Conservation (phyloP, 2,113 vertebrate genomes). For the Alosa alosa region DNA sequence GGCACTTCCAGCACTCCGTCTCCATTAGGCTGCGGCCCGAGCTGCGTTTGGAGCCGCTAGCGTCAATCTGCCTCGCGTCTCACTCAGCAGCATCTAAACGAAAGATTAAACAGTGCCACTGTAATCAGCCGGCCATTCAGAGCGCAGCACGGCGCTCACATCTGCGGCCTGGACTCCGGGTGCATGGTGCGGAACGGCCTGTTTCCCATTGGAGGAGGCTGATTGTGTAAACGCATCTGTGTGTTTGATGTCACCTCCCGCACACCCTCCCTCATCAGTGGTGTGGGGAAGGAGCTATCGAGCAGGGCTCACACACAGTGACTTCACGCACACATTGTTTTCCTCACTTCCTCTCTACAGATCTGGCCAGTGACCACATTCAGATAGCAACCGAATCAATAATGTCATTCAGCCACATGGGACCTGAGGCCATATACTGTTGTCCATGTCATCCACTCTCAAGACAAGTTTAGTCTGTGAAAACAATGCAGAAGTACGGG, state of each 20-base stretch:
- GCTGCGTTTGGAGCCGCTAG: background rate
- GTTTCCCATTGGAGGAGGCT: background rate
- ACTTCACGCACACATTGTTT: background rate
- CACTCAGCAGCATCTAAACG: background rate
- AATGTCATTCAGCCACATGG: background rate
- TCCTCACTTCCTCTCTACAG: background rate
- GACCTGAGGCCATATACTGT: background rate
- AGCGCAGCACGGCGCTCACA: background rate
- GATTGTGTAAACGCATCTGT: slow-evolving; percentile 45
- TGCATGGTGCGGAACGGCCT: background rate
- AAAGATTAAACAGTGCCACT: slow-evolving; percentile 2
- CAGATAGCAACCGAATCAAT: background rate
- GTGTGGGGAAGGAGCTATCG: background rate
- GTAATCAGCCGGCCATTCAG: background rate
- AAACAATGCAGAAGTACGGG: background rate
- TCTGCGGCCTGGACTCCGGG: background rate
- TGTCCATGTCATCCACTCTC: background rate
- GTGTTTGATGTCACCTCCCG: slow-evolving; percentile 26
- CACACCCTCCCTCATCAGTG: background rate
- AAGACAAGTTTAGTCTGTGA: no score
- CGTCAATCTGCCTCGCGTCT: background rate
- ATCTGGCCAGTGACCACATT: background rate
- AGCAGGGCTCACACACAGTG: background rate
- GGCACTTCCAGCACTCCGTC: background rate
- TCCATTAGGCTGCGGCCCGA: background rate